Conservation (phyloP, 2,797 vertebrate genomes). For the Epinephelus awoara region DNA sequence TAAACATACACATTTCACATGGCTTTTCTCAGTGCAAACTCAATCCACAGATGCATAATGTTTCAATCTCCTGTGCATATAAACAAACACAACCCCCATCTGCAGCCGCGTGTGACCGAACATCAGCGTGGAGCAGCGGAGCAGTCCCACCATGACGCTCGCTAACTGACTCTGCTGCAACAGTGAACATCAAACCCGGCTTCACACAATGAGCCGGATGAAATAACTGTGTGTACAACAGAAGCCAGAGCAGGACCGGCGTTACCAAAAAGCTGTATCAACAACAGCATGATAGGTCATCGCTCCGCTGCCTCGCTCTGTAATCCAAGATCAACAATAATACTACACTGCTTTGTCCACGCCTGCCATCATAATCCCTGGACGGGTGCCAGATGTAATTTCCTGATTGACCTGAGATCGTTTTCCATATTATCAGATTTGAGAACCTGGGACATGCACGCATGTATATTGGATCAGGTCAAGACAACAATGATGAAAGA, state of each 20-base stretch:
- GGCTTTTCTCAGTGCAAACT: slow-evolving; percentile 6
- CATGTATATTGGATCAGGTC: slow-evolving; percentile 39
- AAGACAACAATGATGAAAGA: slow-evolving; percentile 31
- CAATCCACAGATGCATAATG: slow-evolving; percentile 3
- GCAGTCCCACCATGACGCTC: slow-evolving; percentile 33
- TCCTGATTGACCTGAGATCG: slow-evolving; percentile 66
- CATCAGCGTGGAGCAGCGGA: slow-evolving; percentile 12
- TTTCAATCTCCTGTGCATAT: slow-evolving; percentile 9
- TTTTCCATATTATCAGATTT: slow-evolving; percentile 63
- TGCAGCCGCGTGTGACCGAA: slow-evolving; percentile 49
- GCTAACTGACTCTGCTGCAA: slow-evolving; percentile 49
- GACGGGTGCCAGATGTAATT: slow-evolving; percentile 60
- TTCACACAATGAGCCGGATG: slow-evolving; percentile 33
- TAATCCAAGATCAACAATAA: slow-evolving; percentile 72
- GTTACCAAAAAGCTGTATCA: slow-evolving; percentile 69
- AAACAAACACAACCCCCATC: slow-evolving; percentile 36
- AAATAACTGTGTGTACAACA: slow-evolving; percentile 39
- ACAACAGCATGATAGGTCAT: slow-evolving; percentile 62
- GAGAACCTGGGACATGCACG: slow-evolving; percentile 14
- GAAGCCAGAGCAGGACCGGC: slow-evolving; percentile 23
- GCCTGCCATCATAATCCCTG: slow-evolving; percentile 59
- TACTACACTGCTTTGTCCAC: slow-evolving; percentile 37
- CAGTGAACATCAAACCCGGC: slow-evolving; percentile 41
- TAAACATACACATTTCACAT: slow-evolving; percentile 8
- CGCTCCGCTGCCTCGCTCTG: slow-evolving; percentile 56